Conservation (phyloP, 2,113 vertebrate genomes). For the Coptodon bakossiorum region DNA sequence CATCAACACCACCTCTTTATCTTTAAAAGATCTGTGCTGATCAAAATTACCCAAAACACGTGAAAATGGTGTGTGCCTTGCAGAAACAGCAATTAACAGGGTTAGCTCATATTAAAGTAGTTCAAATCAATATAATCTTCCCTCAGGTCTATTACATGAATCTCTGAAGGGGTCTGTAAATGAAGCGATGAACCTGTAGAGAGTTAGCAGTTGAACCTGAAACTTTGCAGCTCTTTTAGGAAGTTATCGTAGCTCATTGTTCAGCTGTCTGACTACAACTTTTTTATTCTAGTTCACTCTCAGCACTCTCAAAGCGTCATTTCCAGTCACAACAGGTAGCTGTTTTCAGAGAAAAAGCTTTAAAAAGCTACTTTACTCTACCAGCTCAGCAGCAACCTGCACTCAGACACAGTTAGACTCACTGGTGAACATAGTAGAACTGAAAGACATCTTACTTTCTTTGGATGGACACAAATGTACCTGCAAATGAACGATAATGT, state of each 20-base stretch:
- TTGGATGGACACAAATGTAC: not conserved
- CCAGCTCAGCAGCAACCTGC: not conserved
- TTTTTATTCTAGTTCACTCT: not conserved
- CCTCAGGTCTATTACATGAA: not conserved
- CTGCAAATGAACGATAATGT: not conserved
- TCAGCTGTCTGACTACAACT: not conserved
- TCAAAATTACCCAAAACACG: not conserved
- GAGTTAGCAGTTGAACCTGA: not conserved
- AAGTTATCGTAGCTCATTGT: not conserved
- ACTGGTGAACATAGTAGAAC: not conserved
- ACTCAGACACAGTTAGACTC: not conserved
- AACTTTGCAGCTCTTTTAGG: not conserved
- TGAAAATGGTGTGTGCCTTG: not conserved
- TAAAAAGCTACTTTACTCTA: not conserved
- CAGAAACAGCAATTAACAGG: not conserved
- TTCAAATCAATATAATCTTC: not conserved
- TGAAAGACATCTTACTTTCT: not conserved
- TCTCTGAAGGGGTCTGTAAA: not conserved
- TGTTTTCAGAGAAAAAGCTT: not conserved
- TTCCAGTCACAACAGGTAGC: not conserved
- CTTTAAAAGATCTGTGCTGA: not conserved
- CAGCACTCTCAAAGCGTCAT: not conserved
- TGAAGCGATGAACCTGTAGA: not conserved
- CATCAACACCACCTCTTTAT: not conserved
- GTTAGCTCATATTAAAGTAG: not conserved